Evolutionary conservation across 2,113 vertebrate species (phyloP).

Genomic region (Tragelaphus scriptus): DNA sequence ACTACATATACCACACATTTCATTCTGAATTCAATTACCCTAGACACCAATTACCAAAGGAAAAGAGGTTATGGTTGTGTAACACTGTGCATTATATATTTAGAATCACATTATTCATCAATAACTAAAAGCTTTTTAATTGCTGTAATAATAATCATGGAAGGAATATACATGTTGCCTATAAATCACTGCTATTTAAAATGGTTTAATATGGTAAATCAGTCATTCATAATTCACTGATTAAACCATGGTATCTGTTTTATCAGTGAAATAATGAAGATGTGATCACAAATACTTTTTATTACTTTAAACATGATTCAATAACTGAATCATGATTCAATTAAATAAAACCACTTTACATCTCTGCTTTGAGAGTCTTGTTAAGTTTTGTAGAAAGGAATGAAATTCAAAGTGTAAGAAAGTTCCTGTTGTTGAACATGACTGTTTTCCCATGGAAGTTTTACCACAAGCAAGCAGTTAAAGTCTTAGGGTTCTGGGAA

Average conservation of each 20-base stretch:
- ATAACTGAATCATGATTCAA: not conserved
- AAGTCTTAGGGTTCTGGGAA: not conserved
- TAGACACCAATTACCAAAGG: not conserved
- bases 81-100: not conserved
- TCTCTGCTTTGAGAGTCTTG: not conserved
- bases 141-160: not conserved
- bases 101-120: not conserved
- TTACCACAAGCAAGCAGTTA: not conserved
- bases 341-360: not conserved
- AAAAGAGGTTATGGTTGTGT: not conserved
- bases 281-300: not conserved
- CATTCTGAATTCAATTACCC: not conserved
- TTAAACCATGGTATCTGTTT: not conserved
- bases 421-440: not conserved
- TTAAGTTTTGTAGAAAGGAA: constrained; percentile 10
- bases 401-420: constrained; percentile 1
- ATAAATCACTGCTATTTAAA: not conserved
- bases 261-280: not conserved
- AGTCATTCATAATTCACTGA: not conserved
- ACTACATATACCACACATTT: not conserved
- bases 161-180: not conserved
- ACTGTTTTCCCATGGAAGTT: not conserved
- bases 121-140: not conserved
- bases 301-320: not conserved
- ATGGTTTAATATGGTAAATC: not conserved